Evolutionary conservation across 2,888 invertebrate genomes (phyloP), one percentile per base, ranked within the genome.

Genomic region (Conchocele bisecta): DNA sequence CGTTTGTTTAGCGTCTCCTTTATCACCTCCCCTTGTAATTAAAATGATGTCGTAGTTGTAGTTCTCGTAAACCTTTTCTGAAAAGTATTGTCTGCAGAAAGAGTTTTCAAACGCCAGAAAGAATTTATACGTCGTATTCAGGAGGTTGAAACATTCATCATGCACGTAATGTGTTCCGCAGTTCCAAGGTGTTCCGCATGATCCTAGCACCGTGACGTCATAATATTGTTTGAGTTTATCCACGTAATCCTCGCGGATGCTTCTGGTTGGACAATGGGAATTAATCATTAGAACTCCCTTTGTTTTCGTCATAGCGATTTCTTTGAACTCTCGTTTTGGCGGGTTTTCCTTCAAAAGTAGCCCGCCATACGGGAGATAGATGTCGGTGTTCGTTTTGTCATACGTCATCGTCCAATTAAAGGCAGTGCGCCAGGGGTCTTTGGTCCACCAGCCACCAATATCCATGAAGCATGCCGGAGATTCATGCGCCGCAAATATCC

Each of bases 341-440:
- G 56, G 33, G 2, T 46, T 59, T 20, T 60, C 26, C n/a, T 51
- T 42, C 35, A 64, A 59, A 20, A 61, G 58, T 26, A 75, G 31
- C 24, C 67, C 67, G 7, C 75, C 75, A 41, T 75, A 75, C 9
- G 75, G 75, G 7, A 71, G 56, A 39, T 44, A 67, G 13, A 75
- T 68, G 53, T 75, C 75, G 6, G 71, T 61, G 28, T 39, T 59
- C 9, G 57, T 39, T 48, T 59, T 71, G 17, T 75, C 71, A 39
- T 71, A 71, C n/a, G 64, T 68, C 75, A 75, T 75, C 1, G 75
- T 75, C 70, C 70, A 75, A 26, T 75, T 75, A 28, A 71, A 75
- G n/a, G 64, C 64, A 11, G 59, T 31, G 1, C 63, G 39, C 73
- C 73, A 73, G 24, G 63, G 58, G 1, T 41, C 53, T 26, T 51